Evolutionary conservation across 2,113 vertebrate genomes (phyloP), one percentile per base, ranked within the genome.

Genomic region (Poecilia latipinna): DNA sequence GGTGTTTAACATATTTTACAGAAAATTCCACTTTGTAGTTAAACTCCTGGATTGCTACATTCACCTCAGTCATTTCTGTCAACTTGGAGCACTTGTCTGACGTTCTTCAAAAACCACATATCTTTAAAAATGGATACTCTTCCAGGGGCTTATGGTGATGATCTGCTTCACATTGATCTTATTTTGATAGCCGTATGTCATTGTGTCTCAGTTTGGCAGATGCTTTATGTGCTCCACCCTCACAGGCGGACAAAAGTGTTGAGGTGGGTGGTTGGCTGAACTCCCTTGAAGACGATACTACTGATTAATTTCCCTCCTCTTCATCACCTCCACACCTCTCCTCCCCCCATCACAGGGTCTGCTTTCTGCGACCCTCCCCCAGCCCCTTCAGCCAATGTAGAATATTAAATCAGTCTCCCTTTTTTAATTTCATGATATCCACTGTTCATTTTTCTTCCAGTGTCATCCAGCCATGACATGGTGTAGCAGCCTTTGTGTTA

Each of bases 251-350:
- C 88, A 88, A 90, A 94, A 92, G 86, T 69, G 86, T 89, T 90
- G 86, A 92, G 84, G 89, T 87, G 79, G 80, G 68, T 89, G 89
- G 88, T 69, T 62, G 89, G 90, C 87, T 87, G 81, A 89, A 90
- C 80, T 87, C 82, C 84, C 82, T 75, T 80, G 66, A 80, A 94
- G 90, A 93, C 91, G 89, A 92, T 87, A 88, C 61, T 68, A 78
- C 91, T 93, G 93, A 94, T 95, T 94, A 92, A 94, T 94, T 93
- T 92, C 79, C 91, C 87, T 88, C 90, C 78, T 78, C 89, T 90
- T 86, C 86, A 86, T 83, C 79, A 72, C 82, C 80, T 73, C 80
- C 80, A 65, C 77, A 76, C 72, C 77, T 57, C 37, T 61, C 72
- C 29, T 2, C 29, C 29, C 29, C 63, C 79, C 66, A 82, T 80